Evolutionary conservation across 2,797 vertebrate genomes (phyloP), one percentile per base, ranked within the genome.

Genomic region (Leptoclinus maculatus): DNA sequence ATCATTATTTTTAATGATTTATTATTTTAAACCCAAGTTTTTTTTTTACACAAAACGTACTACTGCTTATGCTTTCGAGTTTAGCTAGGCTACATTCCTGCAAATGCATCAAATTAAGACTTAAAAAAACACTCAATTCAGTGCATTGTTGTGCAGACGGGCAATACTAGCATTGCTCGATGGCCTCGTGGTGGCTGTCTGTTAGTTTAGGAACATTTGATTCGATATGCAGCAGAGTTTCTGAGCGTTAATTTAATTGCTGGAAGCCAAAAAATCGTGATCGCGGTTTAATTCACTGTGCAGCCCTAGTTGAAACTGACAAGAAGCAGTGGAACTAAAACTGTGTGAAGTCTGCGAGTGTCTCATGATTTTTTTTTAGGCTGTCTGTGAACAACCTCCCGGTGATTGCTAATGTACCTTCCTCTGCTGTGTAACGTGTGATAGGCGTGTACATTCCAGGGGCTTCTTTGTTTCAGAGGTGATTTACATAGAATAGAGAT

Each of bases 401-500:
- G 4, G 41, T 27, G 65, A 43, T 23, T 19, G 4, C 60, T 67
- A 36, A 54, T 36, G 36, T 49, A 29, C 23, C 13, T 57, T 32
- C 39, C 32, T 79, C 58, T 69, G 45, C 58, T 72, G 65, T 67
- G 65, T 65, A 67, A 66, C 9, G 21, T 75, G 53, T 56, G 62
- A 59, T 38, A 23, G 62, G 62, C 36, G 38, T 43, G 41, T 65
- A 75, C 82, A 75, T 86, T 79, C 74, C 72, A 74, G 60, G 78
- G 79, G 71, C 65, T 63, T 80, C 66, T 74, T 83, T 90, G 74
- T 81, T 27, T 78, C 0, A n/a, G 63, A 76, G 68, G 67, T 83
- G 76, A 91, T 88, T 87, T 94, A 78, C 87, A 90, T 87, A 83
- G 74, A 90, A 84, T 84, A 43, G 73, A 66, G 49, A 73, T 80